Evolutionary conservation across 2,888 invertebrate species (phyloP).

Genomic region (Athetis lepigone): DNA sequence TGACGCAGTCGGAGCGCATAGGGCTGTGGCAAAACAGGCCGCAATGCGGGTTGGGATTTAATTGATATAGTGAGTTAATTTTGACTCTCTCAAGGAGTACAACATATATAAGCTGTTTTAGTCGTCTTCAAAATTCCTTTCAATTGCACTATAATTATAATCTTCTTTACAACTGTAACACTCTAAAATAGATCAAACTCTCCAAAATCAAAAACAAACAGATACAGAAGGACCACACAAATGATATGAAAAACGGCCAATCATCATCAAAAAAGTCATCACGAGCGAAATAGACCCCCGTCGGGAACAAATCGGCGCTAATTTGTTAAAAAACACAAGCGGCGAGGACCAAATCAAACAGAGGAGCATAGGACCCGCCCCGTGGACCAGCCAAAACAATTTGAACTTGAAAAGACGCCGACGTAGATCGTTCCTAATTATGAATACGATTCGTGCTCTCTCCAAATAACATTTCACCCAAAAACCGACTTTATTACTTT

Average conservation of each 20-base stretch:
- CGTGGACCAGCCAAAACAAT: slow-evolving; percentile 59
- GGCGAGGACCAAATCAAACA: slow-evolving; percentile 73
- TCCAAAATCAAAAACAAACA: slow-evolving; percentile 55
- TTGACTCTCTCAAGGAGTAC: not conserved
- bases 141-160: not conserved
- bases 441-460: slow-evolving; percentile 29
- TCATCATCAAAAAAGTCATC: slow-evolving; percentile 72
- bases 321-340: slow-evolving; percentile 79
- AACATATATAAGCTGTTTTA: not conserved
- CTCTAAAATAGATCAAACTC: slow-evolving; percentile 17
- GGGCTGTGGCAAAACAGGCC: slow-evolving; percentile 14
- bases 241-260: slow-evolving; percentile 68
- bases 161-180: not conserved
- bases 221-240: slow-evolving; percentile 70
- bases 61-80: slow-evolving; percentile 1
- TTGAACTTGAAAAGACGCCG: slow-evolving; percentile 71
- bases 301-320: slow-evolving; percentile 76
- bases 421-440: slow-evolving; percentile 63
- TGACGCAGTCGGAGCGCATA: slow-evolving; percentile 24
- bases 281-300: slow-evolving; percentile 64
- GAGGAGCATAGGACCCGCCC: slow-evolving; percentile 68
- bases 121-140: not conserved
- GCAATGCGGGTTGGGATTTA: slow-evolving; percentile 14
- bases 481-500: slow-evolving; percentile 41
- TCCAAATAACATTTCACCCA: not conserved